These are phyloP conservation scores for Helleia helle DNA, from an alignment of 2,888 invertebrate species.

Conservation along the genomic window DNA sequence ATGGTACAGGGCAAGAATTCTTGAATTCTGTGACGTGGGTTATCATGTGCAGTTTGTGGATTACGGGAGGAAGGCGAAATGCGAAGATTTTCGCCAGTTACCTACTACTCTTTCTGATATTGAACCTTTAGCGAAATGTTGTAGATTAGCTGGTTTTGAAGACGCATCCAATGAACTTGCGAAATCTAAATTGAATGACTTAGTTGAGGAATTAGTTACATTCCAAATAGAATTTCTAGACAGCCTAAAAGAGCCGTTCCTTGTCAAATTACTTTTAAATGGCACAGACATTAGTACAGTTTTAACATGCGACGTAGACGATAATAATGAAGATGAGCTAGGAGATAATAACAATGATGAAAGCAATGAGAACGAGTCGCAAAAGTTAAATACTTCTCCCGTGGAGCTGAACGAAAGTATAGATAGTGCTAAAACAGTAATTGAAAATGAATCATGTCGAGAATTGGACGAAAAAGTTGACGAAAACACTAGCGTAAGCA, in stretches of 20 bases:
- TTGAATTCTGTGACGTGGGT: constrained; percentile 71
- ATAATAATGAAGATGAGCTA: constrained; percentile 13
- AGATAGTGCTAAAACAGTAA: constrained; percentile 51
- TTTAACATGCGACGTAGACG: constrained; percentile 15
- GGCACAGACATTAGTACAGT: constrained; percentile 52
- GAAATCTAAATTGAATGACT: constrained; percentile 44
- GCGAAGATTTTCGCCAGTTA: constrained; percentile 73
- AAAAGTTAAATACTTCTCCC: constrained; percentile 29
- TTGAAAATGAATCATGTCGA: constrained; percentile 49
- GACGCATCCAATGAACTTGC: constrained; percentile 55
- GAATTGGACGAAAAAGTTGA: constrained; percentile 11
- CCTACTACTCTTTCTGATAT: constrained; percentile 74
- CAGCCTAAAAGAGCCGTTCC: constrained; percentile 70
- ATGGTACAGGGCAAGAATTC: constrained; percentile 79
- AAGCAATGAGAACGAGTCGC: constrained; percentile 4
- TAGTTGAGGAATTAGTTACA: constrained; percentile 42
- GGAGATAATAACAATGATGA: constrained; percentile 11
- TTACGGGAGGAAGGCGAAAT: constrained; percentile 79
- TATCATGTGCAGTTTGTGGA: constrained; percentile 79
- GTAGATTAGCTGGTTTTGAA: constrained; percentile 68
- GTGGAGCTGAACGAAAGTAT: constrained; percentile 51
- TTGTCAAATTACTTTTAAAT: constrained; percentile 74
- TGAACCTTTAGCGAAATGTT: constrained; percentile 77
- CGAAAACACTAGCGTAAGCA: constrained; percentile 8
- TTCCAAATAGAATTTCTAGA: constrained; percentile 77